Evolutionary conservation across 2,797 vertebrate genomes (phyloP).

Genomic region (Lithobates pipiens): DNA sequence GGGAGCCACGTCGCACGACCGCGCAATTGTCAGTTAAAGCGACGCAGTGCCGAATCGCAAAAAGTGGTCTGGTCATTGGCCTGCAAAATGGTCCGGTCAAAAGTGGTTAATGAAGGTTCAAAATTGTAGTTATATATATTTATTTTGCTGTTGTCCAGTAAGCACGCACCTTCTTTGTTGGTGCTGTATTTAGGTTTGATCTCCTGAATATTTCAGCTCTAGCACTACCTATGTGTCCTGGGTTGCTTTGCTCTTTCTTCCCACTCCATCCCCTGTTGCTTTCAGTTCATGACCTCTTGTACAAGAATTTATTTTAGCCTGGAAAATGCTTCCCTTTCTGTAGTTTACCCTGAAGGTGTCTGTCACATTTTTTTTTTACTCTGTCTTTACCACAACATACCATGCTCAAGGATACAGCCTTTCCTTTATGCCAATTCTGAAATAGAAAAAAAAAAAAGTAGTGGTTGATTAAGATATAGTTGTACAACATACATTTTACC

Average conservation of each 20-base stretch:
- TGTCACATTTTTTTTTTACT: slow-evolving; percentile 18
- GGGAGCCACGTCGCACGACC: too few relatives aligned
- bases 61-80: too few relatives aligned
- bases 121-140: too few relatives aligned
- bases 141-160: too few relatives aligned
- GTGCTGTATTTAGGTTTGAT: too few relatives aligned
- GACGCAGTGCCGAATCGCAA: too few relatives aligned
- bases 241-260: slow-evolving; percentile 42
- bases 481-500: background rate
- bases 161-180: too few relatives aligned
- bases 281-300: slow-evolving; percentile 58
- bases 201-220: background rate
- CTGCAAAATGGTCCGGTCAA: too few relatives aligned
- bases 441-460: too few relatives aligned
- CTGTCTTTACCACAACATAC: background rate
- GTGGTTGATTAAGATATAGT: too few relatives aligned
- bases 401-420: background rate
- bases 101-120: too few relatives aligned
- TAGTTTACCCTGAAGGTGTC: slow-evolving; percentile 31
- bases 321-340: slow-evolving; percentile 55
- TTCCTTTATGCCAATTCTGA: background rate
- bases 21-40: too few relatives aligned
- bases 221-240: background rate
- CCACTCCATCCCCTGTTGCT: slow-evolving; percentile 47
- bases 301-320: slow-evolving; percentile 57